Base-by-base conservation (phyloP, 1,140 invertebrate genomes). In the Lepidurus apus region DNA sequence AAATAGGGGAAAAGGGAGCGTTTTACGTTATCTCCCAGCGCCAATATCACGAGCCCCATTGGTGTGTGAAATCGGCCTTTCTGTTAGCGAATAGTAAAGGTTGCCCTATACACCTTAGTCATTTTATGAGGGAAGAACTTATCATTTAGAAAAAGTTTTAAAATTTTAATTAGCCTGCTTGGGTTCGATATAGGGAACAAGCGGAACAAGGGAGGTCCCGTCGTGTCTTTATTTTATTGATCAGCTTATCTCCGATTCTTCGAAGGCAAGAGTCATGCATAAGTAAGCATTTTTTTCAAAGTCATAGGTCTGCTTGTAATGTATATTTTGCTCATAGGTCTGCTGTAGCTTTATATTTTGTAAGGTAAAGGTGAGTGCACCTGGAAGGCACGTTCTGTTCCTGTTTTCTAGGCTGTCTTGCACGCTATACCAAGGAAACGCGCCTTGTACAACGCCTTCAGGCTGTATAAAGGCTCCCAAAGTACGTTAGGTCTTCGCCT, bases 401-500 rank as follows among this genome's bases (percentile, higher is more conserved):
- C 2, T 65, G 17, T 65, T 65, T 13, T 13, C 53, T 65, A n/a
- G 53, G 53, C 13, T 65, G 53, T 13, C 13, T 21, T 13, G 53
- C 21, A 65, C 5, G 53, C 34, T 34, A 34, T 34, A 34, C 34
- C 34, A 34, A 34, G 34, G 34, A 34, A 26, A 34, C 34, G 34
- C 34, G 1, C 34, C 34, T 34, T 34, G 2, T 34, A 34, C 7
- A 21, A 9, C 21, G 21, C 17, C 53, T 65, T 17, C 6, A 65
- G 53, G 53, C 53, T 13, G 53, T n/a, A 6, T 21, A 5, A 65
- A 65, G 21, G 21, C 17, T 13, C 53, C 53, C 0, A 21, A 65
- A 65, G 53, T 65, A 65, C 53, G 53, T 65, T 65, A n/a, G 21
- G 53, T 65, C 53, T 65, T 65, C 53, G 53, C 53, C 53, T 65